A percentile compares a stretch with the other conserved stretches of the same genome.
Conservation (phyloP, 2,797 vertebrate genomes). For the Poeciliopsis gracilis region DNA sequence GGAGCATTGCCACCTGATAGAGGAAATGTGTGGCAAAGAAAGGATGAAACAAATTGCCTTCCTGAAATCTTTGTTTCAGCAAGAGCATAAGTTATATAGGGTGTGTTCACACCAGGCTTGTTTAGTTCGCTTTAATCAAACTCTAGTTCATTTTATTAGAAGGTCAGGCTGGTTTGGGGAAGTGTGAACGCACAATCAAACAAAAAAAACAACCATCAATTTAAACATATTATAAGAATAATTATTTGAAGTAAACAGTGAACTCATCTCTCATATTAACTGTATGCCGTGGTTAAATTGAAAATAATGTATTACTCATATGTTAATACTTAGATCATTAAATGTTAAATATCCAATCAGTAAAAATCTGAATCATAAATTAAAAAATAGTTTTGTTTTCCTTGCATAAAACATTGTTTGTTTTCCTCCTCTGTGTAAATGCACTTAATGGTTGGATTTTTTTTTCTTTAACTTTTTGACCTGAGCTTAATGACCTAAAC, state of each 20-base stretch:
- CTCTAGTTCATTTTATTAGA: no score
- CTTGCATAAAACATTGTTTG: neutral
- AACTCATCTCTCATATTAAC: neutral
- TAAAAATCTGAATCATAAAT: neutral
- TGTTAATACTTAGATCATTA: neutral
- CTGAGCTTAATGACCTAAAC: neutral
- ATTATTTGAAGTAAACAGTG: neutral
- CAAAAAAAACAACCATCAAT: neutral
- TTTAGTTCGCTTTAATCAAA: no score
- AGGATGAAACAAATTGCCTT: neutral
- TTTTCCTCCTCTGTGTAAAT: neutral
- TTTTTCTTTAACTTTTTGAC: neutral
- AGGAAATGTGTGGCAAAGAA: neutral
- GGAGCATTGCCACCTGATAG: neutral
- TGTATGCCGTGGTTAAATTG: neutral
- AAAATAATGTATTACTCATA: neutral
- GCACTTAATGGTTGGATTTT: neutral
- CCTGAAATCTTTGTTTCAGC: neutral
- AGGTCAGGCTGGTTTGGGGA: no score
- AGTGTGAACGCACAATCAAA: no score
- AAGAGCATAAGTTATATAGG: neutral
- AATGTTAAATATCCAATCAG: neutral
- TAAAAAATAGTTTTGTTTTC: neutral
- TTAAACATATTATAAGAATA: neutral
- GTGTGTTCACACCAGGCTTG: no score